Conservation (phyloP, 2,113 vertebrate genomes). For the Saccopteryx bilineata region DNA sequence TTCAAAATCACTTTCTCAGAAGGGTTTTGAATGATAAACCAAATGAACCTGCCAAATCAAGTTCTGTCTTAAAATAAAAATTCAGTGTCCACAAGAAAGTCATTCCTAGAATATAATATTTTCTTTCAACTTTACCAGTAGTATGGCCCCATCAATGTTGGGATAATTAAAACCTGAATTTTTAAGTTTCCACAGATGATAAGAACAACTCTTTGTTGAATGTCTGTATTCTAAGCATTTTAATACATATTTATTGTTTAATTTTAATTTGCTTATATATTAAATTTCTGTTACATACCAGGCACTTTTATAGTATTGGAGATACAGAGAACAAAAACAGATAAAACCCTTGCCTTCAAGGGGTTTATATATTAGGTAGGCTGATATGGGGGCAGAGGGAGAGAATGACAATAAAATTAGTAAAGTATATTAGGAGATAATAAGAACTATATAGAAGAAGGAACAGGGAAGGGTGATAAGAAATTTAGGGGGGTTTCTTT, state of each 20-base stretch:
- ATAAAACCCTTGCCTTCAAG: neutral
- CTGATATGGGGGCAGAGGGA: neutral
- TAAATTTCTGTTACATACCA: neutral
- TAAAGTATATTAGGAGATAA: neutral
- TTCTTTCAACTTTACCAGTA: neutral
- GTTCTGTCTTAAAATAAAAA: conserved; percentile 53
- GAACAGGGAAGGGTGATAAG: neutral
- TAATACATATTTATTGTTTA: neutral
- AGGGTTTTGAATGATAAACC: conserved; percentile 6
- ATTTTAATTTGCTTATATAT: neutral
- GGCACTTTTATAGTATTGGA: neutral
- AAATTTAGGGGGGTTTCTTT: neutral
- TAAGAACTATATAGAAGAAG: neutral
- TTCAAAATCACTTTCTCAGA: conserved; percentile 21
- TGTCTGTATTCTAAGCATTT: neutral
- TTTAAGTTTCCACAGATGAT: neutral
- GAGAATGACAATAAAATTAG: neutral
- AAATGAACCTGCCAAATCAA: neutral
- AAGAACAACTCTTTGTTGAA: neutral
- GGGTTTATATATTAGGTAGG: neutral
- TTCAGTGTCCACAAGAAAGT: neutral
- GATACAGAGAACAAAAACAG: neutral
- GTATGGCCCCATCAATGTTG: neutral
- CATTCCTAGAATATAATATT: neutral
- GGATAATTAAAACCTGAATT: neutral